Conservation (phyloP, 2,797 vertebrate genomes). For the Hozukius guyotensis region DNA sequence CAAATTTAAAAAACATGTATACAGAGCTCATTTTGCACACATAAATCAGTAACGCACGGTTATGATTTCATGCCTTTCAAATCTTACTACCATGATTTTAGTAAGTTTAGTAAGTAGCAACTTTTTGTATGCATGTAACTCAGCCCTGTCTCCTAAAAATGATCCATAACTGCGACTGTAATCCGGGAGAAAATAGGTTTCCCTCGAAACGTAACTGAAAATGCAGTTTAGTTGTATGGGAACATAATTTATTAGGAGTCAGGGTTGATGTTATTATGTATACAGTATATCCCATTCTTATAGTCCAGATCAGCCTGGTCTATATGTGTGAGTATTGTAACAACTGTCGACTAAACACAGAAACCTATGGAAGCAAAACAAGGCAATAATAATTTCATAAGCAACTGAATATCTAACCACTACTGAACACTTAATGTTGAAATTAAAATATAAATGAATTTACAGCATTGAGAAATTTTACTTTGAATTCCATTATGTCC, state of each 20-base stretch:
- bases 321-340: not conserved
- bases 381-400: not conserved
- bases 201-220: no score
- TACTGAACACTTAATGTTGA: not conserved
- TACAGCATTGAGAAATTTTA: not conserved
- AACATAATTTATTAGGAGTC: no score
- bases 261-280: not conserved
- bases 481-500: not conserved
- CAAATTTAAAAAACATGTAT: constrained; percentile 3
- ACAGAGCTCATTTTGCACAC: constrained; percentile 43
- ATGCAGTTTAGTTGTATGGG: no score
- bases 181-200: no score
- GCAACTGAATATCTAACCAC: not conserved
- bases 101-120: not conserved
- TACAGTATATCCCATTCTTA: not conserved
- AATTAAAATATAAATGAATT: not conserved
- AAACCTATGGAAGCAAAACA: not conserved
- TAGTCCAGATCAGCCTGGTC: not conserved
- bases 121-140: not conserved
- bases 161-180: no score
- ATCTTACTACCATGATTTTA: not conserved
- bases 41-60: not conserved
- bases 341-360: not conserved
- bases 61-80: not conserved
- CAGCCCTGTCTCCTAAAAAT: no score